phyloP scores from a whole-genome alignment of 1,140 invertebrate genomes.

The Calycopis cecrops region DNA sequence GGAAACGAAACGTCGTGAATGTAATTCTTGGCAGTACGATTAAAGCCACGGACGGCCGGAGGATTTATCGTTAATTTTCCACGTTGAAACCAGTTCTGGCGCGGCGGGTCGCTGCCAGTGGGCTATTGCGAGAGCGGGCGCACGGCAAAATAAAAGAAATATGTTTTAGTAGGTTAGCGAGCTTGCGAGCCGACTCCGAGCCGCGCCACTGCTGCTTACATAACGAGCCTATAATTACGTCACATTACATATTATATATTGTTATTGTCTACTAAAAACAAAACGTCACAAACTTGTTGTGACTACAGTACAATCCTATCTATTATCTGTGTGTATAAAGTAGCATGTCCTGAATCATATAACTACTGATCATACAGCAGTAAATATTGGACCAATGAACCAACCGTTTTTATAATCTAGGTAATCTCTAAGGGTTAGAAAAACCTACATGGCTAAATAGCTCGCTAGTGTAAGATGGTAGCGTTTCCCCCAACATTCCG shows the following conservation, averaged over 20 bases:
- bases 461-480: too few relatives aligned
- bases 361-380: too few relatives aligned
- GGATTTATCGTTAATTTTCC: conserved; percentile 65
- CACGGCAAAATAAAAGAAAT: conserved; percentile 70
- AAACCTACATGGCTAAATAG: too few relatives aligned
- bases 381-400: too few relatives aligned
- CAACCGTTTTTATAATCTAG: too few relatives aligned
- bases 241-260: not conserved
- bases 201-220: conserved; percentile 65
- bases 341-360: too few relatives aligned
- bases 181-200: conserved; percentile 66
- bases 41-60: conserved; percentile 29
- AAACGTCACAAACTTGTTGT: too few relatives aligned
- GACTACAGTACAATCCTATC: too few relatives aligned
- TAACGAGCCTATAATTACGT: conserved; percentile 25
- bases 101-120: conserved; percentile 33
- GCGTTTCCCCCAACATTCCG: too few relatives aligned
- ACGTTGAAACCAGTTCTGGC: conserved; percentile 63
- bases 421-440: too few relatives aligned
- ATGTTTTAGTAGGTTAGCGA: conserved; percentile 73
- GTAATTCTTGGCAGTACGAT: conserved; percentile 25
- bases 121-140: conserved; percentile 35
- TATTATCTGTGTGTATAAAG: not conserved
- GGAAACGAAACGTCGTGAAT: not conserved
- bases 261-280: too few relatives aligned